Evolutionary conservation across 2,113 vertebrate species (phyloP).

Genomic region (Percopsis transmontana): DNA sequence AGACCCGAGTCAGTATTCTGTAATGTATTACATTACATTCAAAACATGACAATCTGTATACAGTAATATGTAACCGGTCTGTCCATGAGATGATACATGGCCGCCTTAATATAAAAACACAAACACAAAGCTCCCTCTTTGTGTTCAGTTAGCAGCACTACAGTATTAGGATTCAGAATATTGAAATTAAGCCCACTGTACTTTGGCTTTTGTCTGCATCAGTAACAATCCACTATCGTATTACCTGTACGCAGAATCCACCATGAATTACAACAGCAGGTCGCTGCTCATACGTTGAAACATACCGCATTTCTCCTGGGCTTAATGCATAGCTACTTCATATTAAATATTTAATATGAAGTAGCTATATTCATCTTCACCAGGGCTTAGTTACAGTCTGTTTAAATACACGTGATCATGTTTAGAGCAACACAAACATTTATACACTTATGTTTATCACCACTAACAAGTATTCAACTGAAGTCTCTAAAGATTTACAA

Average conservation of each 20-base stretch:
- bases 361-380: background rate
- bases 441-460: no score
- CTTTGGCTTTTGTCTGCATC: accelerated
- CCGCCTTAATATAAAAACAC: accelerated
- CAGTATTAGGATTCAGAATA: constrained; percentile 2
- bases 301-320: background rate
- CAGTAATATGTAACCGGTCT: constrained; percentile 6
- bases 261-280: no score
- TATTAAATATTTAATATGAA: no score
- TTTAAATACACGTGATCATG: constrained; percentile 7
- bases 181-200: background rate
- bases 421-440: constrained; percentile 6
- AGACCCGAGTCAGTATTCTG: background rate
- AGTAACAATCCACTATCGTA: no score
- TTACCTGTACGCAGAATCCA: no score
- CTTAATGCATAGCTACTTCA: background rate
- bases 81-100: background rate
- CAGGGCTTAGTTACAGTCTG: constrained; percentile 2
- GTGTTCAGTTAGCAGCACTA: constrained; percentile 55
- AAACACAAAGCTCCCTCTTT: constrained; percentile 53
- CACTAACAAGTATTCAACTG: background rate
- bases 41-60: constrained; percentile 14
- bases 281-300: background rate
- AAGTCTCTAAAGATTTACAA: background rate
- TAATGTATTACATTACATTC: constrained; percentile 8